Evolutionary conservation across 2,888 invertebrate genomes (phyloP).

Genomic region (Nesidiocoris tenuis): DNA sequence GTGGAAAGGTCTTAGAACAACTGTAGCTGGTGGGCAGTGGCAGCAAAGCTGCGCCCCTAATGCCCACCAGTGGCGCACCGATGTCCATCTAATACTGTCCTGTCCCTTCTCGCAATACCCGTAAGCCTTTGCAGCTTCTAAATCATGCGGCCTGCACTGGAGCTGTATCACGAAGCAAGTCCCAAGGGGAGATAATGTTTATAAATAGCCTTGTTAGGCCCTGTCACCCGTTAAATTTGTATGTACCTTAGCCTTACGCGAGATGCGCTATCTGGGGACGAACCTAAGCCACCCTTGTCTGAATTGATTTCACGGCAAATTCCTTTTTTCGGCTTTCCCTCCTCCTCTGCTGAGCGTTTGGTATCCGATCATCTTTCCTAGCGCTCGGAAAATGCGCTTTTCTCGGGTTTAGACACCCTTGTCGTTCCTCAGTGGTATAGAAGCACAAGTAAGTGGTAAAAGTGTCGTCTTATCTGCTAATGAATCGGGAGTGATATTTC

Average conservation of each 20-base stretch:
- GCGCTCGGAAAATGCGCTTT: background rate
- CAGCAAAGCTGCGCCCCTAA: background rate
- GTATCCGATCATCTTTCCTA: background rate
- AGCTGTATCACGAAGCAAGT: slow-evolving; percentile 6
- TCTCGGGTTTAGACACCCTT: no score
- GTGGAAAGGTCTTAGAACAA: background rate
- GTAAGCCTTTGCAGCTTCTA: slow-evolving; percentile 5
- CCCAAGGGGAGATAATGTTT: slow-evolving; percentile 38
- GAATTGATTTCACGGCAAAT: slow-evolving; percentile 31
- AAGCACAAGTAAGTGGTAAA: no score
- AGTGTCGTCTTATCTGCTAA: no score
- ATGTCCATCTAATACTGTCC: background rate
- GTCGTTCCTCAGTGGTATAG: no score
- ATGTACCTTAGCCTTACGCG: slow-evolving; percentile 26
- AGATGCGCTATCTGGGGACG: slow-evolving; percentile 13
- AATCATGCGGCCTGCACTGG: slow-evolving; percentile 19
- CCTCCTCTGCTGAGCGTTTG: background rate
- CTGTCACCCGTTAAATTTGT: slow-evolving; percentile 40
- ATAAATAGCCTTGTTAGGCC: slow-evolving; percentile 39
- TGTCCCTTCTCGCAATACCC: background rate
- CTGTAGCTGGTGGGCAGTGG: background rate
- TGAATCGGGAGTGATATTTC: no score
- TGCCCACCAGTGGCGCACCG: background rate
- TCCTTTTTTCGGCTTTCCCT: slow-evolving; percentile 1
- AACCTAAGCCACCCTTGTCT: slow-evolving; percentile 17